Base-by-base conservation (phyloP, 2,888 invertebrate species). In the Rapana venosa region DNA sequence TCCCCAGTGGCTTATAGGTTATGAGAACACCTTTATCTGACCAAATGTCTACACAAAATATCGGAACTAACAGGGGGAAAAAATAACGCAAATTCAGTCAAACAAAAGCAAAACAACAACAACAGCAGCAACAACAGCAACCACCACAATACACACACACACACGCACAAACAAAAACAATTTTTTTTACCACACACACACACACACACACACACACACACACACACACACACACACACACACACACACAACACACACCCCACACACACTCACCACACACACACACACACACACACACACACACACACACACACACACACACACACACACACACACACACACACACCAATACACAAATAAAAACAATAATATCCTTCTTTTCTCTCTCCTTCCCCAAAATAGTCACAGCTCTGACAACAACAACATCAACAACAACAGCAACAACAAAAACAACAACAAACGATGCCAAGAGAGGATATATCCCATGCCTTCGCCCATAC, bases 221-320 rank as follows among this genome's bases (percentile, higher is more conserved):
- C 56, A 58, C 56, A 56, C 30, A 30, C n/a, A 58, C 56, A 84
- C 56, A 84, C 56, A 58, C 26, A 84, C 30, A 58, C 56, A 58
- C n/a, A 47, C n/a, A 83, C 56, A 26, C 56, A 36, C 83, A 26
- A 47, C 8, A 47, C 6, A 47, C 22, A 47, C 36, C 47, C 2
- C 83, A 83, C 83, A 47, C 85, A 85, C 61, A 85, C 85, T 61
- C 86, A 61, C 61, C 8, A 47, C 83, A 56, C 83, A 47, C 83
- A 56, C 83, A 83, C 83, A 36, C 83, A 83, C 83, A 47, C 85
- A 85, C 61, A 85, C 85, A 85, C 86, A 86, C 61, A 86, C 86
- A 86, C 86, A 86, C 86, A 30, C 86, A 66, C 61, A 61, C 86
- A 61, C 86, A 61, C 30, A 61, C 61, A 61, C 61, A 85, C 30